A percentile compares a stretch with the other conserved stretches of the same genome.
Conservation (phyloP, 2,797 vertebrate genomes). For the Enteromius unitaeniatus region DNA sequence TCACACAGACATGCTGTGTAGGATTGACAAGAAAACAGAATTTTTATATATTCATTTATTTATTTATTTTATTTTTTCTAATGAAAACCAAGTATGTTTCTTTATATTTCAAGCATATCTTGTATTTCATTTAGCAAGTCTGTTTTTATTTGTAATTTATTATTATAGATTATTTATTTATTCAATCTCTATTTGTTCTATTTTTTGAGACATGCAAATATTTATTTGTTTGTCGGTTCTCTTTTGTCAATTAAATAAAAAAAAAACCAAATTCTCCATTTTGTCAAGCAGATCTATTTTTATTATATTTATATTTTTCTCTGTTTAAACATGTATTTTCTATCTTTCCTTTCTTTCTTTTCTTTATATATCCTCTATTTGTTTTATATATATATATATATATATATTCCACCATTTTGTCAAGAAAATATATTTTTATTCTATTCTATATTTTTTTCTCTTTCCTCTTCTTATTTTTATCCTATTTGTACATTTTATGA, state of each 20-base stretch:
- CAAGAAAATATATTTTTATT: not conserved
- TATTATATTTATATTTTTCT: not conserved
- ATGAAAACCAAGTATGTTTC: not conserved
- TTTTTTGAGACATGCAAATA: not conserved
- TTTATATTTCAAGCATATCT: not conserved
- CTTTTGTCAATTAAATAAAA: not conserved
- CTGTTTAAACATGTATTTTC: not conserved
- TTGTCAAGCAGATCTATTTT: not conserved
- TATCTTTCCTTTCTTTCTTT: not conserved
- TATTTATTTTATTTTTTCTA: too few relatives aligned
- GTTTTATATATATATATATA: not conserved
- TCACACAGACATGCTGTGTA: not conserved
- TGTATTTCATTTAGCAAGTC: not conserved
- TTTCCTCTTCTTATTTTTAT: too few relatives aligned
- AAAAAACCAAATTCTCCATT: not conserved
- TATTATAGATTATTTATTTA: too few relatives aligned
- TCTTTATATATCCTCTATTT: too few relatives aligned
- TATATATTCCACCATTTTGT: not conserved
- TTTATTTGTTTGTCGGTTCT: not conserved
- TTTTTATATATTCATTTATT: too few relatives aligned
- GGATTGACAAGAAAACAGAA: not conserved
- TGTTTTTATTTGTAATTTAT: not conserved
- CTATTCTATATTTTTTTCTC: too few relatives aligned
- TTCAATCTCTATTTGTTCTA: not conserved
- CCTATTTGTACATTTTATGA: too few relatives aligned